Percentiles rank a stretch among this genome's conserved stretches.
These are phyloP conservation scores for Symphodus melops DNA, from an alignment of 2,113 vertebrate species.

Conservation along the genomic window DNA sequence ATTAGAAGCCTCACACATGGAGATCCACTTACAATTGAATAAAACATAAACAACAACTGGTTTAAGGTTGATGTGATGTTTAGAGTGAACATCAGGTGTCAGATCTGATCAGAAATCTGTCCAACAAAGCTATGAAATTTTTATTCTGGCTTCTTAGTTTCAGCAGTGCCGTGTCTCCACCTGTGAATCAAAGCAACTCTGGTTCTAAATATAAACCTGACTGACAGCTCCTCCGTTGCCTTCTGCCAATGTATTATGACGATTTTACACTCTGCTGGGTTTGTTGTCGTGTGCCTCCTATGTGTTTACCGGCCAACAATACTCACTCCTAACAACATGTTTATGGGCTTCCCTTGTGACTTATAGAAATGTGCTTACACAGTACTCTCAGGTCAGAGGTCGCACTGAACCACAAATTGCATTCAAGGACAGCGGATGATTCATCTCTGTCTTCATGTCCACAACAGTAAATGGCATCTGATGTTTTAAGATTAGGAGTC, in stretches of 20 bases:
- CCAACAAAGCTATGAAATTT: not conserved
- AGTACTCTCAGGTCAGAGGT: constrained; percentile 44
- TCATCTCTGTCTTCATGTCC: constrained; percentile 40
- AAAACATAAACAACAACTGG: not conserved
- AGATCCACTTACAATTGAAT: not conserved
- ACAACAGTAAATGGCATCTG: constrained; percentile 27
- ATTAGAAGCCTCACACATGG: no score
- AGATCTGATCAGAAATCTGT: not conserved
- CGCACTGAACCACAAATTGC: not conserved
- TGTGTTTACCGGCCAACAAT: constrained; percentile 20
- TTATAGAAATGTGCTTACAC: constrained; percentile 4
- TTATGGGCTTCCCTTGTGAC: constrained; percentile 44
- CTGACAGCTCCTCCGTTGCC: constrained; percentile 19
- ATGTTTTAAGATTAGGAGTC: constrained; percentile 44
- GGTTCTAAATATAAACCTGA: constrained; percentile 25
- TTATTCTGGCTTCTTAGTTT: not conserved
- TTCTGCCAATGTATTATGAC: constrained; percentile 28
- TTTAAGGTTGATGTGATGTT: not conserved
- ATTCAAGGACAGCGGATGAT: constrained; percentile 58
- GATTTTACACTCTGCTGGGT: constrained; percentile 59
- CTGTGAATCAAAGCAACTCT: constrained; percentile 24
- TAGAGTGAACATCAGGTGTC: not conserved
- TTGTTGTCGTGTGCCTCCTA: constrained; percentile 13
- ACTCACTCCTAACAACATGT: constrained; percentile 15
- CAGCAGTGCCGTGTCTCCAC: not conserved